Evolutionary conservation across 2,888 invertebrate genomes (phyloP).

Genomic region (Balanococcus diminutus): DNA sequence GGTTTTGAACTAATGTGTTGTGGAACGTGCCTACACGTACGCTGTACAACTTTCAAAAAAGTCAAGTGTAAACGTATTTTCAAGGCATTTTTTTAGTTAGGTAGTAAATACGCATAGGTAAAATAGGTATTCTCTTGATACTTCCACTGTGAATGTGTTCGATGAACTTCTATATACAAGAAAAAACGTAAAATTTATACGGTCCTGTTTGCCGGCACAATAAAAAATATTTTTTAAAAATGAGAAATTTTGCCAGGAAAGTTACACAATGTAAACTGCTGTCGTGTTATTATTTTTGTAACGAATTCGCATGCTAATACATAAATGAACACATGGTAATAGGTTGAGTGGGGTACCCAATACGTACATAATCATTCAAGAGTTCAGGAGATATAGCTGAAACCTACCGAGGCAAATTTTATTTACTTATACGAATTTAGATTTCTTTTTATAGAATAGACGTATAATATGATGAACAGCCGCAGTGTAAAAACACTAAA

Average conservation of each 20-base stretch:
- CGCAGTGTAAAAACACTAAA: background rate
- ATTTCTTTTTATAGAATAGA: slow-evolving; percentile 37
- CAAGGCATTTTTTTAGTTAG: background rate
- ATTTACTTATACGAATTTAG: slow-evolving; percentile 38
- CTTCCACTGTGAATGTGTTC: background rate
- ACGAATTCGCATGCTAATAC: background rate
- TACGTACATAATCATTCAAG: slow-evolving; percentile 12
- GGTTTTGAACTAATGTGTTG: background rate
- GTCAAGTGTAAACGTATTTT: background rate
- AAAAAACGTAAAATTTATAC: background rate
- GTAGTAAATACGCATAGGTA: too few species aligned
- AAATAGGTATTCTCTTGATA: background rate
- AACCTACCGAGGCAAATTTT: background rate
- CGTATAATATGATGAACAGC: background rate
- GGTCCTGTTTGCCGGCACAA: background rate
- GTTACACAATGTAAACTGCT: background rate
- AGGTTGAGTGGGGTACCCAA: background rate
- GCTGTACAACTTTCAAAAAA: too few species aligned
- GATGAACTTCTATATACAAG: background rate
- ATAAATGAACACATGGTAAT: background rate
- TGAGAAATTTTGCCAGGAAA: slow-evolving; percentile 29
- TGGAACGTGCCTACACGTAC: too few species aligned
- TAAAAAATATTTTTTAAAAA: background rate
- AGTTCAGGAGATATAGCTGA: background rate
- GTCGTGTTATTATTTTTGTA: slow-evolving; percentile 6